Percentiles rank a stretch among this genome's conserved stretches.
Evolutionary conservation across 2,113 vertebrate genomes (phyloP).

Genomic region (Scalopus aquaticus): DNA sequence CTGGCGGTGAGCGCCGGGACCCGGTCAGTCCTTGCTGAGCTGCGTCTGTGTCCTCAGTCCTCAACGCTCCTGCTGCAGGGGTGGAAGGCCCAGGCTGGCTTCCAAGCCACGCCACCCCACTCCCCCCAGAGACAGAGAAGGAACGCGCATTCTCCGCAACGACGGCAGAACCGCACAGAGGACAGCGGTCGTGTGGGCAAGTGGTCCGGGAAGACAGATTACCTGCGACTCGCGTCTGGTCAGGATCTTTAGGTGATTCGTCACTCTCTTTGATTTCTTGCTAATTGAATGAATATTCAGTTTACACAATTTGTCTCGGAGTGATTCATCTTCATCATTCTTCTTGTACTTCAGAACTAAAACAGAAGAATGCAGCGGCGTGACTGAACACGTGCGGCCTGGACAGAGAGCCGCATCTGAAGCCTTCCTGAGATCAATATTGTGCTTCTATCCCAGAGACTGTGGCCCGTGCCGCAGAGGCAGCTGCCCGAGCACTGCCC

Average conservation of each 20-base stretch:
- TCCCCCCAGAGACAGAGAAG: background rate
- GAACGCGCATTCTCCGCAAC: too few relatives aligned
- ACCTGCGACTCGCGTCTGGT: conserved; percentile 96
- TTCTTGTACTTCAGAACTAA: conserved; percentile 97
- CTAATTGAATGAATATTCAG: conserved; percentile 97
- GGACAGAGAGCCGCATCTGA: background rate
- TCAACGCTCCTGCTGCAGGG: background rate
- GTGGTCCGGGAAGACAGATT: conserved; percentile 53
- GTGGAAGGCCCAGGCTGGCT: background rate
- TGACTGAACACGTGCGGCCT: background rate
- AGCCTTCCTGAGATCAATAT: background rate
- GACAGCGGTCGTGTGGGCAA: background rate
- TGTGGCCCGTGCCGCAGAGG: background rate
- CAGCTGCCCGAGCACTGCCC: background rate
- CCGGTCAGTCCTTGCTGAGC: background rate
- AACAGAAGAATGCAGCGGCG: conserved; percentile 65
- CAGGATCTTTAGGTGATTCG: conserved; percentile 95
- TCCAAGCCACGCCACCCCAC: background rate
- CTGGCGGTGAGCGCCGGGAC: background rate
- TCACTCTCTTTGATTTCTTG: conserved; percentile 97
- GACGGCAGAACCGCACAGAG: background rate
- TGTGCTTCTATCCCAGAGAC: too few relatives aligned
- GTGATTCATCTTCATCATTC: conserved; percentile 93
- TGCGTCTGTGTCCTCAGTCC: background rate
- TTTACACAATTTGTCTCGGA: conserved; percentile 94